phyloP scores from a whole-genome alignment of 2,113 vertebrate species.

The Euleptes europaea region DNA sequence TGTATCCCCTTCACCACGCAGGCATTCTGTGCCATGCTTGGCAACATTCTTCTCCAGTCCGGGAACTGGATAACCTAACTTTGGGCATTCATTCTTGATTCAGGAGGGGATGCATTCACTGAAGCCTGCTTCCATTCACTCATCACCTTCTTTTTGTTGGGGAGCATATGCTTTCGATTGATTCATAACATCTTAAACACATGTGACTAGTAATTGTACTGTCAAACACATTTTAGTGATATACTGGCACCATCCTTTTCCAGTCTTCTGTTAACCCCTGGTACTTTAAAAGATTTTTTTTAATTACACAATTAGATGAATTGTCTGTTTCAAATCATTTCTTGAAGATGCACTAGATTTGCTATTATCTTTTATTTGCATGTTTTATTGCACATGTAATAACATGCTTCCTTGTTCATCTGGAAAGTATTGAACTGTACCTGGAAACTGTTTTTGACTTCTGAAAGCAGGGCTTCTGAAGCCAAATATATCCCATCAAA shows the following conservation, averaged over 20 bases:
- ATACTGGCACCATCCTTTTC: not conserved
- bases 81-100: not conserved
- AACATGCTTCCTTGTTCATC: not conserved
- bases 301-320: not conserved
- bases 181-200: not conserved
- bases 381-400: not conserved
- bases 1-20: not conserved
- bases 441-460: slow-evolving; percentile 36
- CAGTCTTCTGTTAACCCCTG: not conserved
- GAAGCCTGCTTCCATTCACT: not conserved
- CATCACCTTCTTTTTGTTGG: not conserved
- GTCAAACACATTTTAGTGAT: not conserved
- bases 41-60: not conserved
- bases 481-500: not conserved
- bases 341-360: slow-evolving; percentile 18
- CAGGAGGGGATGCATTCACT: not conserved
- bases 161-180: not conserved
- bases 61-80: not conserved
- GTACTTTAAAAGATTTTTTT: not conserved
- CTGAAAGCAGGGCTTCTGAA: not conserved
- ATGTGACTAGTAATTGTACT: not conserved
- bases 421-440: slow-evolving; percentile 31
- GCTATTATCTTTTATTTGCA: slow-evolving; percentile 1
- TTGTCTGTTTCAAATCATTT: slow-evolving; percentile 3
- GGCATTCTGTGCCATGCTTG: too few species aligned